Evolutionary conservation across 2,888 invertebrate species (phyloP).

Genomic region (Thymelicus lineola): DNA sequence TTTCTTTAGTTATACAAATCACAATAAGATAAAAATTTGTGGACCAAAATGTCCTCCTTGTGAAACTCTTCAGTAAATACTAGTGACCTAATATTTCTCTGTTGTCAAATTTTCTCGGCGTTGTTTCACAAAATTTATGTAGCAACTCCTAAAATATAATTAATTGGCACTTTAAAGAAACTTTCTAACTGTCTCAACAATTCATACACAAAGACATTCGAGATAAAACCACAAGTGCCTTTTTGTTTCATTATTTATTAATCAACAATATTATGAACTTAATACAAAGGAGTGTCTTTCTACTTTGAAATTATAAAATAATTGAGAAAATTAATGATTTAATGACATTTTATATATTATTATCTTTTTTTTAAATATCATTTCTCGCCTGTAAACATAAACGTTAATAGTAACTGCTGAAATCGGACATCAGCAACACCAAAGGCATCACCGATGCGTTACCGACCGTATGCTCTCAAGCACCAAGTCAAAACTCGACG

Average conservation of each 20-base stretch:
- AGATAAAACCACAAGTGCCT: constrained; percentile 51
- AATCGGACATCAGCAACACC: too few relatives aligned
- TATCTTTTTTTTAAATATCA: not conserved
- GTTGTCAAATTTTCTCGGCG: constrained; percentile 17
- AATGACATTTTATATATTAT: not conserved
- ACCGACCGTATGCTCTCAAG: too few relatives aligned
- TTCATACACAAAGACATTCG: constrained; percentile 49
- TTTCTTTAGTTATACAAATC: too few relatives aligned
- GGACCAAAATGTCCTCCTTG: not conserved
- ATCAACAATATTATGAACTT: constrained; percentile 6
- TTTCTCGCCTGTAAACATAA: too few relatives aligned
- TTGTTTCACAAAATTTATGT: constrained; percentile 47
- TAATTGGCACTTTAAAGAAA: constrained; percentile 61
- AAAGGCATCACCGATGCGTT: too few relatives aligned
- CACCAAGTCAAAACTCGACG: too few relatives aligned
- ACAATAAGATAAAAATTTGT: too few relatives aligned
- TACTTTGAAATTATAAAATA: not conserved
- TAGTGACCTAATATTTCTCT: constrained; percentile 40
- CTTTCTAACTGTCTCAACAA: constrained; percentile 53
- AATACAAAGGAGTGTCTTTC: not conserved
- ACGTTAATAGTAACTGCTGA: too few relatives aligned
- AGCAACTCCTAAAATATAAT: constrained; percentile 52
- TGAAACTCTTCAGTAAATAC: constrained; percentile 38
- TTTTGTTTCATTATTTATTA: constrained; percentile 48
- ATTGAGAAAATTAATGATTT: too few relatives aligned